Evolutionary conservation across 1,140 invertebrate genomes (phyloP).

Genomic region (Drosophila orena): DNA sequence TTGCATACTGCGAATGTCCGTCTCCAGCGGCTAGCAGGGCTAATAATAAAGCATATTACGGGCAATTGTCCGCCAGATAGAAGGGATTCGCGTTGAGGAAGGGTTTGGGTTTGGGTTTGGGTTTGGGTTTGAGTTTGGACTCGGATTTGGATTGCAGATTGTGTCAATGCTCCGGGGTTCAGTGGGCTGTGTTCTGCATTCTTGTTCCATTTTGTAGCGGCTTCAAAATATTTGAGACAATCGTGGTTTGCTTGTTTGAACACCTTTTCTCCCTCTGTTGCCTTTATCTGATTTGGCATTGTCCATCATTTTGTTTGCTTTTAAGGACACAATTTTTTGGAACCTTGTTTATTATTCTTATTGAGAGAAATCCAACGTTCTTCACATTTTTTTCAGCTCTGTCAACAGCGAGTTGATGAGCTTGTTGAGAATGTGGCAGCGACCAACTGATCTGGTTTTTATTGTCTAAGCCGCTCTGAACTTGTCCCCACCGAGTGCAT

Average conservation of each 20-base stretch:
- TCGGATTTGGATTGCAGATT: constrained; percentile 11
- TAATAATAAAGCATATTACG: constrained; percentile 83
- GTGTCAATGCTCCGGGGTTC: constrained; percentile 58
- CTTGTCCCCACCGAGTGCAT: constrained; percentile 15
- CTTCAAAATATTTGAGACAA: constrained; percentile 83
- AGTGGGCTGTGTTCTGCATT: constrained; percentile 44
- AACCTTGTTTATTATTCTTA: constrained; percentile 74
- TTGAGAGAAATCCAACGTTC: constrained; percentile 63
- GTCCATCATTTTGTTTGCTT: constrained; percentile 78
- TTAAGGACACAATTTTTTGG: constrained; percentile 65
- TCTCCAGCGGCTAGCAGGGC: constrained; percentile 62
- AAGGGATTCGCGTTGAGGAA: constrained; percentile 15
- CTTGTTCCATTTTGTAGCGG: constrained; percentile 74
- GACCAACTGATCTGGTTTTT: constrained; percentile 68
- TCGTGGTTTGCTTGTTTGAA: constrained; percentile 83
- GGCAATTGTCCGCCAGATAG: constrained; percentile 66
- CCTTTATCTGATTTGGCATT: constrained; percentile 77
- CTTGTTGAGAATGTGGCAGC: constrained; percentile 61
- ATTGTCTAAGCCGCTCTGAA: constrained; percentile 58
- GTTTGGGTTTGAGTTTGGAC: constrained; percentile 4
- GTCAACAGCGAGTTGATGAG: constrained; percentile 76
- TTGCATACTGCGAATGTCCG: constrained; percentile 69
- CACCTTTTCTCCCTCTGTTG: constrained; percentile 69
- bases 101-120: constrained; percentile 16
- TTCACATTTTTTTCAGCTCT: constrained; percentile 29